Conservation (phyloP, 2,797 vertebrate genomes). For the Sparus aurata region DNA sequence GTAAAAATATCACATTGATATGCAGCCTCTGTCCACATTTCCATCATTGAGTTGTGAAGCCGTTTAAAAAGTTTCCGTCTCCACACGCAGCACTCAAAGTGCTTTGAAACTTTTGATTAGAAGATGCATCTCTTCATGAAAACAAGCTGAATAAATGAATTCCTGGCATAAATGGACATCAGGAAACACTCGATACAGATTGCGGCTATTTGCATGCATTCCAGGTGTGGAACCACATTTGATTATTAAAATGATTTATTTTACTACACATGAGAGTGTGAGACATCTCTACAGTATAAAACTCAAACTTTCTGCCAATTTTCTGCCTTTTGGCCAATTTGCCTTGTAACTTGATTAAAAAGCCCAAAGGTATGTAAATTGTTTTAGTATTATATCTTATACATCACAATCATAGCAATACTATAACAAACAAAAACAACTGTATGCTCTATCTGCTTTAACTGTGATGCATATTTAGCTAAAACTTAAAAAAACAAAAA, state of each 20-base stretch:
- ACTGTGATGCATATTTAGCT: neutral
- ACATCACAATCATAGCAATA: neutral
- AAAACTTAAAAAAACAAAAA: neutral
- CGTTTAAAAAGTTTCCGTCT: conserved; percentile 79
- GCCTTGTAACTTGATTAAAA: neutral
- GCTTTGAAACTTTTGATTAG: conserved; percentile 75
- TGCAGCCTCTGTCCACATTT: conserved; percentile 73
- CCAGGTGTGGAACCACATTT: conserved; percentile 50
- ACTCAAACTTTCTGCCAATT: neutral
- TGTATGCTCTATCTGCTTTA: neutral
- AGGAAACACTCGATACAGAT: conserved; percentile 72
- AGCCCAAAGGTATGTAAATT: neutral
- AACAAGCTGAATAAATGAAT: conserved; percentile 72
- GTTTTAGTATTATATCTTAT: neutral
- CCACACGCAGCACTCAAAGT: conserved; percentile 59
- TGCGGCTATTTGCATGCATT: conserved; percentile 75
- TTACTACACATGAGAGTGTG: conserved; percentile 22
- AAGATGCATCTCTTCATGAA: conserved; percentile 72
- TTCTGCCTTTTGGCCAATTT: neutral
- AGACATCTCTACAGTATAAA: neutral
- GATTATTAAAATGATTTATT: conserved; percentile 59
- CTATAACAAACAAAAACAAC: neutral
- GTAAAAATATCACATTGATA: conserved; percentile 74
- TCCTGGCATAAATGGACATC: conserved; percentile 61
- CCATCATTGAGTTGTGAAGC: conserved; percentile 70